Conservation (phyloP, 2,797 vertebrate species). For the Diplodus puntazzo region DNA sequence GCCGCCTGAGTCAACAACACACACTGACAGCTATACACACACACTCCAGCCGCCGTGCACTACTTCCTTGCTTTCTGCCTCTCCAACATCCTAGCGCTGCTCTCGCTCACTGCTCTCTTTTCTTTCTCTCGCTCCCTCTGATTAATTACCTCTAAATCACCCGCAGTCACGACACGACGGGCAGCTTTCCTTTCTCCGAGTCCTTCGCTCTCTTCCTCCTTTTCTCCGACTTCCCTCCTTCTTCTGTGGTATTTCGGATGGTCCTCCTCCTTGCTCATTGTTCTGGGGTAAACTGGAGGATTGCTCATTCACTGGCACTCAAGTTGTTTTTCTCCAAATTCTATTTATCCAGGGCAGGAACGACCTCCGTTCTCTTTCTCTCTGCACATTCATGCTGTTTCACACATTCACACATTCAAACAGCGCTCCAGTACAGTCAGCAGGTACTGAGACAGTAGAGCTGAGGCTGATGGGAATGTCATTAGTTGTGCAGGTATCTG, state of each 20-base stretch:
- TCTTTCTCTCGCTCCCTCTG: constrained; percentile 27
- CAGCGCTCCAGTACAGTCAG: background rate
- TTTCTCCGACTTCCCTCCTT: constrained; percentile 69
- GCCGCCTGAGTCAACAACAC: constrained; percentile 58
- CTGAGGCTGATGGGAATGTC: no score
- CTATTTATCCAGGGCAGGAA: constrained; percentile 33
- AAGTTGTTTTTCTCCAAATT: constrained; percentile 43
- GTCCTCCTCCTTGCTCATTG: constrained; percentile 56
- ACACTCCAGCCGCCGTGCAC: constrained; percentile 52
- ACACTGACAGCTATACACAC: constrained; percentile 16
- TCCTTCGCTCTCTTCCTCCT: constrained; percentile 68
- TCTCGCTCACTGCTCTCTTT: constrained; percentile 4
- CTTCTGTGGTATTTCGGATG: constrained; percentile 41
- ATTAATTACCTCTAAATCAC: constrained; percentile 62
- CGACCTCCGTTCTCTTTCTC: no score
- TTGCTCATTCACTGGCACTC: constrained; percentile 30
- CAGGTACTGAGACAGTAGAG: no score
- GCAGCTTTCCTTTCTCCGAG: constrained; percentile 39
- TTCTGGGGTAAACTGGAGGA: constrained; percentile 42
- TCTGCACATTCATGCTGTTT: background rate
- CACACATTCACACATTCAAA: constrained; percentile 7
- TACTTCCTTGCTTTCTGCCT: constrained; percentile 47
- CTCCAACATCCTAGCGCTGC: constrained; percentile 38
- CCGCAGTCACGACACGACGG: constrained; percentile 32
- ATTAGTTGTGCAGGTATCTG: no score